Evolutionary conservation across 64 coral and sea anemone genomes (phyloP), one percentile per base, ranked within the genome.

Genomic region (Dendronephthya gigantea): DNA sequence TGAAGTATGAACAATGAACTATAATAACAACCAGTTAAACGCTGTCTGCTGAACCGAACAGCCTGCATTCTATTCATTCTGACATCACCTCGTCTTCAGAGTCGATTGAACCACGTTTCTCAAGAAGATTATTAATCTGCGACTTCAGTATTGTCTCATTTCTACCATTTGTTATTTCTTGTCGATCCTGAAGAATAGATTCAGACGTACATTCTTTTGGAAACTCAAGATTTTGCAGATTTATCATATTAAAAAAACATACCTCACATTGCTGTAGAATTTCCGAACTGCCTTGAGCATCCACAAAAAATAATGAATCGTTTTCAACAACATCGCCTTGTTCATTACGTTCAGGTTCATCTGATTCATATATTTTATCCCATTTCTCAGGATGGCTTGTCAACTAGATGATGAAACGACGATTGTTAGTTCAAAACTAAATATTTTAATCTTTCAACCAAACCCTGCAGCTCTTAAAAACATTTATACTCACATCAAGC

Each of bases 261-360:
- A 45, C 72, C 28, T 79, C 0, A 35, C 32, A 36, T 79, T 39
- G 9, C 1, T 79, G 30, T 12, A 79, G 72, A 5, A 79, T 29
- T 15, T 79, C 72, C 36, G 72, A 79, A 35, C 72, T 79, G 15
- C 72, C 72, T 79, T 79, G 72, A 36, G 72, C 30, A 34, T 79
- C 72, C 34, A 79, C 72, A 34, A 79, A 35, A 39, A 79, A 79
- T 34, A 79, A 79, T 79, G 72, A 39, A 15, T 79, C 72, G 22
- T 36, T 34, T 29, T 79, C 72, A 34, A 28, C 32, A 11, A 15
- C 32, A 4, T 34, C 36, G 15, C 36, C 72, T 34, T 39, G 30
- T 0, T 30, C 9, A 34, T 79, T 79, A 36, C 5, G 9, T 36
- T 15, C 0, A 79, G 2, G 30, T 33, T 29, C 34, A 79, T 79